Percentiles rank a stretch among this genome's conserved stretches.
Conservation (phyloP, 2,888 invertebrate species). For the Hartigia nigra region DNA sequence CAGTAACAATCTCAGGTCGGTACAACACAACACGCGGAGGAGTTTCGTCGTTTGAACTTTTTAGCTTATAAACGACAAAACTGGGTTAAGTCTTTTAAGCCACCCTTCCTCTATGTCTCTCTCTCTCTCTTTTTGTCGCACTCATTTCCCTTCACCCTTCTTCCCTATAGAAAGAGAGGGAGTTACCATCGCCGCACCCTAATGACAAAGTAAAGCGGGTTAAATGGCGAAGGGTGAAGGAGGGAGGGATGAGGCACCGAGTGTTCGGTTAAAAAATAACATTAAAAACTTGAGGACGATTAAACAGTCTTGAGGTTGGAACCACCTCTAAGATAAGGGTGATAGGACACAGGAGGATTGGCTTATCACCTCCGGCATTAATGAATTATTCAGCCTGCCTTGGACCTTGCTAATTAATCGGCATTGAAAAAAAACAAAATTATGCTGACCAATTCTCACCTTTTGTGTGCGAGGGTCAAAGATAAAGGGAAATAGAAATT, state of each 20-base stretch:
- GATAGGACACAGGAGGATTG: background rate
- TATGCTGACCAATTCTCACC: background rate
- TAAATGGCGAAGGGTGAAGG: background rate
- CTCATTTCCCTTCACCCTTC: background rate
- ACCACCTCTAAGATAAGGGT: background rate
- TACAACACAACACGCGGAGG: background rate
- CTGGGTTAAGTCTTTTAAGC: conserved; percentile 6
- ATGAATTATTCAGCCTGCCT: background rate
- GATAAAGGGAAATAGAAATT: background rate
- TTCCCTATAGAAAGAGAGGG: background rate
- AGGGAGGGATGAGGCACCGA: background rate
- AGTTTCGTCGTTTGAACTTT: background rate
- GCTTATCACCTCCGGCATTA: background rate
- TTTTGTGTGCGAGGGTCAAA: background rate
- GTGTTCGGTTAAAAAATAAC: background rate
- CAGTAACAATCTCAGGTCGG: background rate
- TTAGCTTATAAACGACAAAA: background rate
- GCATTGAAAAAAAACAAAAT: background rate
- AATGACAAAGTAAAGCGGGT: background rate
- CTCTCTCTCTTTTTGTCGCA: background rate
- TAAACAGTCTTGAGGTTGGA: background rate
- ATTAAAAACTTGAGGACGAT: background rate
- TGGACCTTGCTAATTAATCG: background rate
- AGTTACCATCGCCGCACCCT: background rate
- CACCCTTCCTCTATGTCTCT: background rate